phyloP scores from a whole-genome alignment of 2,888 invertebrate species.

The Eustalomyia histrio region DNA sequence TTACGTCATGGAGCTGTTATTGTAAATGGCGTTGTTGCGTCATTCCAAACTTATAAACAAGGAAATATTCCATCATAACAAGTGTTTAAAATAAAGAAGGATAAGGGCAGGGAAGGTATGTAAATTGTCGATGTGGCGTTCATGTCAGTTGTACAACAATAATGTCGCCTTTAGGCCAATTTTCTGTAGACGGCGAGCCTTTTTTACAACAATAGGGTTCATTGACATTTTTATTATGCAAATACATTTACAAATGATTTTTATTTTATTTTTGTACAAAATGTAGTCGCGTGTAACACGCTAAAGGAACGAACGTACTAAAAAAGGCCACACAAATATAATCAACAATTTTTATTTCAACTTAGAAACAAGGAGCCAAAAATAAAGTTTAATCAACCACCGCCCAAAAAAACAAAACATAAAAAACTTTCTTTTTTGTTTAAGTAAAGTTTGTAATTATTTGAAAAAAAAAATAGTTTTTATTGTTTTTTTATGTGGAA shows the following conservation, averaged over 20 bases:
- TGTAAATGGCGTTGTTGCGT: too few relatives aligned
- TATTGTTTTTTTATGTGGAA: background rate
- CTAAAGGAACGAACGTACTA: background rate
- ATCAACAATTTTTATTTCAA: constrained; percentile 14
- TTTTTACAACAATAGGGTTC: background rate
- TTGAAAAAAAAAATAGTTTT: background rate
- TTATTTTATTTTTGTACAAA: background rate
- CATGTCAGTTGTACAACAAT: background rate
- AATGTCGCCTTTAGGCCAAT: constrained; percentile 5
- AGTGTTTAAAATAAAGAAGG: too few relatives aligned
- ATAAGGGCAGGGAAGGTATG: background rate
- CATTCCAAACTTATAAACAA: too few relatives aligned
- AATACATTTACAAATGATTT: constrained; percentile 1
- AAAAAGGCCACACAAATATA: background rate
- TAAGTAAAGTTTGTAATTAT: background rate
- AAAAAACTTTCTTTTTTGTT: constrained; percentile 11
- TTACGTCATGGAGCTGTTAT: too few relatives aligned
- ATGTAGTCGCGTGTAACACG: constrained; percentile 6
- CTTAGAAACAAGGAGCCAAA: background rate
- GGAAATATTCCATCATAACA: too few relatives aligned
- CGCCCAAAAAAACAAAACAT: background rate
- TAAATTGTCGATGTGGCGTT: background rate
- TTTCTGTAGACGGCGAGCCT: background rate
- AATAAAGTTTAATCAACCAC: background rate
- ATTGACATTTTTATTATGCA: constrained; percentile 7